These are phyloP conservation scores for Catharus bicknelli DNA, from an alignment of 2,113 vertebrate genomes.

Conservation along the genomic window DNA sequence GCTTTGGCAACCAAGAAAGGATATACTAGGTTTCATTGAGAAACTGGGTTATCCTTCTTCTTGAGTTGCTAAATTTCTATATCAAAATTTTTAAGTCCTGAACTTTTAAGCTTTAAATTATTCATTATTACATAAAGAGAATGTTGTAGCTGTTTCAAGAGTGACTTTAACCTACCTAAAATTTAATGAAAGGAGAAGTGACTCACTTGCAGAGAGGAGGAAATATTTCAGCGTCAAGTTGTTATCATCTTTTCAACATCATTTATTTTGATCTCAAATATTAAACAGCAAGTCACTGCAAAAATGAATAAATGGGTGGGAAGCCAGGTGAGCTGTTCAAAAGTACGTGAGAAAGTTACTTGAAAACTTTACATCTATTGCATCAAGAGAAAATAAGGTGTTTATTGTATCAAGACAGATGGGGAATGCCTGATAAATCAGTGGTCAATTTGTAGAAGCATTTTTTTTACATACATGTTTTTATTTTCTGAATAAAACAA, in stretches of 20 bases:
- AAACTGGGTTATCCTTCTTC: neutral
- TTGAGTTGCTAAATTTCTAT: neutral
- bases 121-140: slow-evolving; percentile 37
- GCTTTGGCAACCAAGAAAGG: neutral
- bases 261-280: slow-evolving; percentile 43
- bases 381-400: neutral
- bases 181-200: slow-evolving; percentile 40
- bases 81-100: neutral
- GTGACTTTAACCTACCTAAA: neutral
- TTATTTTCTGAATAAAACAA: neutral
- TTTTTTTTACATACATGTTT: neutral
- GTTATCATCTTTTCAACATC: slow-evolving; percentile 29
- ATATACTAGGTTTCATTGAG: neutral
- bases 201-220: slow-evolving; percentile 21
- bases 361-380: neutral
- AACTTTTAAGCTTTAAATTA: neutral
- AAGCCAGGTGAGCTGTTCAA: neutral
- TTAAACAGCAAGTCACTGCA: neutral
- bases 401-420: neutral
- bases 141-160: slow-evolving; percentile 30
- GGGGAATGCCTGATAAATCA: neutral
- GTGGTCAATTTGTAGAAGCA: neutral
- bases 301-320: slow-evolving; percentile 26
- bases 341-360: neutral
- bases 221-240: slow-evolving; percentile 42